phyloP scores from a whole-genome alignment of 2,113 vertebrate species.

The Manacus vitellinus region DNA sequence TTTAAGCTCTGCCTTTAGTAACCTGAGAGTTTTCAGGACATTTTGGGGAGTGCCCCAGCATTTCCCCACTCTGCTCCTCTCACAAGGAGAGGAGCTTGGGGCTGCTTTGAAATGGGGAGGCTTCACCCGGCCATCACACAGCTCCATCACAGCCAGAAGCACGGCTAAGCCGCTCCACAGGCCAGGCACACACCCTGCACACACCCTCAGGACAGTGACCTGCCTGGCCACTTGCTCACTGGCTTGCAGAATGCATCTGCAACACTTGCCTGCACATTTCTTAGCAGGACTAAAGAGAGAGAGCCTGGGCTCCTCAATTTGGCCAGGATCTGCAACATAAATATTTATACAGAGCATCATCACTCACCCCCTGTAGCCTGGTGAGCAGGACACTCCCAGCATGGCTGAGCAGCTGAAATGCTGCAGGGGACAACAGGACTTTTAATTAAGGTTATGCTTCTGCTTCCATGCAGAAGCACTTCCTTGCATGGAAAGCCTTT shows the following conservation, averaged over 20 bases:
- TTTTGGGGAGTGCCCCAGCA: not conserved
- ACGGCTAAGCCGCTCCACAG: fast-evolving
- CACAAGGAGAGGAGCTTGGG: not conserved
- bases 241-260: not conserved
- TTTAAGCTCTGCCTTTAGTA: not conserved
- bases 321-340: not conserved
- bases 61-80: not conserved
- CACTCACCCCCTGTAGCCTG: not conserved
- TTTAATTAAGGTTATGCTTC: not conserved
- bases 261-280: not conserved
- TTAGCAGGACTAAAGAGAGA: not conserved
- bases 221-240: not conserved
- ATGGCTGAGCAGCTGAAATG: not conserved
- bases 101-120: not conserved
- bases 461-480: not conserved
- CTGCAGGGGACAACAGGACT: not conserved
- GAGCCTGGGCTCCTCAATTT: not conserved
- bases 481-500: not conserved
- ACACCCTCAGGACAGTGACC: not conserved
- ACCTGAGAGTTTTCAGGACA: not conserved
- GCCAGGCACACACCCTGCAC: not conserved
- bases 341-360: not conserved
- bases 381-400: not conserved
- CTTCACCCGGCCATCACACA: not conserved
- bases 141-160: fast-evolving